Base-by-base conservation (phyloP, 2,113 vertebrate genomes). In the Eira barbara region DNA sequence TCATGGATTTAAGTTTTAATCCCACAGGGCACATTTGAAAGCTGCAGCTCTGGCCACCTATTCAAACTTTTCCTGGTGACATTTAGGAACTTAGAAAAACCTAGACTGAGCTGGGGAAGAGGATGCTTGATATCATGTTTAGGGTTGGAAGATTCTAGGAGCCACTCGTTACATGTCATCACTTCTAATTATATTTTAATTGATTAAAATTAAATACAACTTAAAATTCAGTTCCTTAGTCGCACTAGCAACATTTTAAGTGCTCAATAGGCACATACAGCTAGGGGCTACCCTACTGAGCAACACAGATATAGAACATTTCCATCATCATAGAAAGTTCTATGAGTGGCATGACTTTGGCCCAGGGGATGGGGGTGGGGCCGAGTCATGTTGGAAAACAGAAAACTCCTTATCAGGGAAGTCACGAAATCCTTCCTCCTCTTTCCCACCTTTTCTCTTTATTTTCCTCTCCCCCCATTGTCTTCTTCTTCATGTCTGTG, bases 1-100 rank as follows among this genome's bases (percentile, higher is more conserved):
- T 98, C 69, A 29, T 86, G 49, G 80, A 92, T 94, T 92, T 89
- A 89, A 76, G 42, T 97, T 96, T 97, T 93, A 90, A 90, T 84
- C 34, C 23, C 76, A 84, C 27, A 49, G 71, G 21, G 23, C 34
- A 34, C 18, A 45, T 90, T 92, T 86, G 47, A 96, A 98, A 96
- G 55, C 73, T 95, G 49, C 3, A 89, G 61, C 14, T 91, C 36
- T 95, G 79, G 59, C 39, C 45, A 57, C 20, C 39, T 80, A 87
- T 21, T 94, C 49, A 69, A 88, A 45, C 59, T 52, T 83, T 61
- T 61, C 63, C 80, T 73, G 67, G 55, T 65, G 29, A 96, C 91
- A 81, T 92, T 83, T 86, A 81, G 79, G 36, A 93, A 78, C 15
- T 59, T 86, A 93, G 90, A 96, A 92, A 87, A 85, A 89, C 25